Conservation (phyloP, 2,888 invertebrate species). For the Colostygia pectinataria region DNA sequence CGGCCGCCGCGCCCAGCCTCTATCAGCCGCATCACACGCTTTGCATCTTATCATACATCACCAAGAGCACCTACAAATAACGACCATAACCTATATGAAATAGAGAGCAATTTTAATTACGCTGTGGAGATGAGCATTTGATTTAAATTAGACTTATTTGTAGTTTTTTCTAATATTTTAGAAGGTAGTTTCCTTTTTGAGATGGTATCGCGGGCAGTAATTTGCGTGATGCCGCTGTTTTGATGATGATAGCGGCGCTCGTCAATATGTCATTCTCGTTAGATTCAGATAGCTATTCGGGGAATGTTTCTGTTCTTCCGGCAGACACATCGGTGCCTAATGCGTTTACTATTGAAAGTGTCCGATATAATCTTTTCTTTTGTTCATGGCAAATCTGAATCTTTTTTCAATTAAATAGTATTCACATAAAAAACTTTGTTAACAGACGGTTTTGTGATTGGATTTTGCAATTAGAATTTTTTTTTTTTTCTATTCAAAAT, state of each 20-base stretch:
- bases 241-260: conserved; percentile 60
- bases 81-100: conserved; percentile 28
- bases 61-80: conserved; percentile 31
- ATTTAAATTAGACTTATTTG: conserved; percentile 41
- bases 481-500: no score
- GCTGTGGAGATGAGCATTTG: conserved; percentile 41
- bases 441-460: no score
- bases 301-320: conserved; percentile 68
- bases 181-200: conserved; percentile 47
- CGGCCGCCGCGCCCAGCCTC: conserved; percentile 71
- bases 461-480: no score
- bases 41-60: conserved; percentile 51
- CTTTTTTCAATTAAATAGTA: no score
- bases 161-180: conserved; percentile 58
- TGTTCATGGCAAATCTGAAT: background rate
- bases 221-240: conserved; percentile 76
- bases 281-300: conserved; percentile 53
- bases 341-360: conserved; percentile 67
- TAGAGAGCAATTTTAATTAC: conserved; percentile 37
- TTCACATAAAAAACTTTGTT: no score
- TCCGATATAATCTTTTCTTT: conserved; percentile 67
- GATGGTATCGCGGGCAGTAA: conserved; percentile 58
- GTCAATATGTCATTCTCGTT: conserved; percentile 63
- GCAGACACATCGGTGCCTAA: conserved; percentile 63
- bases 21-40: conserved; percentile 65